A percentile compares a stretch with the other conserved stretches of the same genome.
Conservation (phyloP, 2,888 invertebrate genomes). For the Omphaloscelis lunosa region DNA sequence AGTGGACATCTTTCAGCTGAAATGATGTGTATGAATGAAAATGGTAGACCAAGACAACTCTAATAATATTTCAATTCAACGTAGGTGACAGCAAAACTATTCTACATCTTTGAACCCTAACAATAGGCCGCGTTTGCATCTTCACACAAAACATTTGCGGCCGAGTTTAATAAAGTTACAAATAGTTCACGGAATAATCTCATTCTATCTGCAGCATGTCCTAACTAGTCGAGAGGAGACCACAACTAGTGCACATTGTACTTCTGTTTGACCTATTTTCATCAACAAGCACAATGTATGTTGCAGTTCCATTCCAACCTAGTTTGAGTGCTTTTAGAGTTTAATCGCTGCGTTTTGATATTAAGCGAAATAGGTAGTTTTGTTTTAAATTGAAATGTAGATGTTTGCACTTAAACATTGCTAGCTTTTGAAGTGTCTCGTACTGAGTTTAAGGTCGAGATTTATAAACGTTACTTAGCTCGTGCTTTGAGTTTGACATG, state of each 20-base stretch:
- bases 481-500: background rate
- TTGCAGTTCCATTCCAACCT: conserved; percentile 58
- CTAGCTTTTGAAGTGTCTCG: background rate
- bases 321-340: conserved; percentile 59
- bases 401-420: conserved; percentile 2
- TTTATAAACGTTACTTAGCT: background rate
- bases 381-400: conserved; percentile 39
- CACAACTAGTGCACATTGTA: conserved; percentile 47
- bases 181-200: conserved; percentile 54
- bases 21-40: background rate
- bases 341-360: conserved; percentile 60
- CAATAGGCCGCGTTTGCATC: conserved; percentile 32
- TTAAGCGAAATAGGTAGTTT: conserved; percentile 46
- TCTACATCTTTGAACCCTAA: conserved; percentile 19
- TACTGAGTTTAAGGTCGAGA: background rate
- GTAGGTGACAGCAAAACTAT: conserved; percentile 21
- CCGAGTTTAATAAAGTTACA: conserved; percentile 47
- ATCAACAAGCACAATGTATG: conserved; percentile 54
- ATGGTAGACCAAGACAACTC: background rate
- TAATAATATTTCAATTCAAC: background rate
- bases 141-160: conserved; percentile 51
- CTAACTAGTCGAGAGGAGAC: conserved; percentile 37
- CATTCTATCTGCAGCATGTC: conserved; percentile 53
- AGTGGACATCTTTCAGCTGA: too few relatives aligned
- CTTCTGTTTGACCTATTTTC: conserved; percentile 63